These are phyloP conservation scores for Atta cephalotes DNA, from an alignment of 1,140 invertebrate species.

Conservation along the genomic window DNA sequence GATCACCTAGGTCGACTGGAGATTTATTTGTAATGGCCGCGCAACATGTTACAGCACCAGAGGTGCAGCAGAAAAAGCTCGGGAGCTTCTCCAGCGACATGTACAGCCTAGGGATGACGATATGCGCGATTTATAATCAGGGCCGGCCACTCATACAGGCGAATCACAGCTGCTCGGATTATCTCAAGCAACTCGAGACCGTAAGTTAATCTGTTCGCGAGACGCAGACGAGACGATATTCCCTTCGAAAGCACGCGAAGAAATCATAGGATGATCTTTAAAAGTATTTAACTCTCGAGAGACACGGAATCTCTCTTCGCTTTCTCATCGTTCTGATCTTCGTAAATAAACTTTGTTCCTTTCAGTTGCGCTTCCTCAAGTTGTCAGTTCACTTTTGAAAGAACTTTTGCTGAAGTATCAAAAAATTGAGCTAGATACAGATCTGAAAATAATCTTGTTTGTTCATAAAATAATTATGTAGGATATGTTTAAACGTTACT, in stretches of 20 bases:
- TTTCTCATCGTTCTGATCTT: not conserved
- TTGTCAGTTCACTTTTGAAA: too few species aligned
- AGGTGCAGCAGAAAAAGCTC: conserved; percentile 93
- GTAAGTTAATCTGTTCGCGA: conserved; percentile 88
- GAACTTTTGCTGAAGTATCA: too few species aligned
- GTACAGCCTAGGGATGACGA: conserved; percentile 97
- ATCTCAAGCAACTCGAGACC: conserved; percentile 95
- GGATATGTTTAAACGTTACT: too few species aligned
- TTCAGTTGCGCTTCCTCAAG: not conserved
- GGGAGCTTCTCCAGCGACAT: conserved; percentile 96
- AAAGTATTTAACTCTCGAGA: not conserved
- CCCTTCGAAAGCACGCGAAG: not conserved
- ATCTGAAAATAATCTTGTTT: too few species aligned
- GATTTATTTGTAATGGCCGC: conserved; percentile 68
- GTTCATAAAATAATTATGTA: too few species aligned
- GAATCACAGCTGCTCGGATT: conserved; percentile 94
- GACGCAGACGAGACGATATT: not conserved
- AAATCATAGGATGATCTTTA: conserved; percentile 12
- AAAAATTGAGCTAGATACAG: too few species aligned
- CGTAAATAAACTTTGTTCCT: not conserved
- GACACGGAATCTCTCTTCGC: not conserved
- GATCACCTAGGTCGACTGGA: not conserved
- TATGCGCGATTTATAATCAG: conserved; percentile 96
- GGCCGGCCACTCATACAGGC: conserved; percentile 95
- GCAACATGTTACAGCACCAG: conserved; percentile 89